phyloP scores from a whole-genome alignment of 2,888 invertebrate genomes.

The Idaea aversata region DNA sequence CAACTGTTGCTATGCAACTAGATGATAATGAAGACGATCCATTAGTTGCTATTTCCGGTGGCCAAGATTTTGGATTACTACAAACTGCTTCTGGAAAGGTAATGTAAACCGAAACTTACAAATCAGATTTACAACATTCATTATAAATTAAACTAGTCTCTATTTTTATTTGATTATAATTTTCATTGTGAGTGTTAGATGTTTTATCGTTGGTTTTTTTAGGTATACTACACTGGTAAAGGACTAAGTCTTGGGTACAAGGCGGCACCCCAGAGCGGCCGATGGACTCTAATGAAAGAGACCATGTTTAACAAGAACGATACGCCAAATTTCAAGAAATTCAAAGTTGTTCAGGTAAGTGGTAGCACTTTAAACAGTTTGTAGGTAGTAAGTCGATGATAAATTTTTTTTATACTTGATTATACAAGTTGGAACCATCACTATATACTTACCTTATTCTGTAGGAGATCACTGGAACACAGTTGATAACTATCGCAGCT shows the following conservation, averaged over 20 bases:
- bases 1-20: conserved; percentile 78
- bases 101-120: conserved; percentile 12
- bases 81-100: conserved; percentile 93
- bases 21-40: conserved; percentile 88
- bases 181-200: background rate
- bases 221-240: conserved; percentile 93
- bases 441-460: too few relatives aligned
- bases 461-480: too few relatives aligned
- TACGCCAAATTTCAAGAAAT: conserved; percentile 55
- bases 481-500: too few relatives aligned
- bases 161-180: background rate
- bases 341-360: conserved; percentile 62
- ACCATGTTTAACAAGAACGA: conserved; percentile 65
- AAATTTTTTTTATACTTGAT: background rate
- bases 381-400: background rate
- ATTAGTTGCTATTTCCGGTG: conserved; percentile 87
- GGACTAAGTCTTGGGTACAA: conserved; percentile 93
- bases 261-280: conserved; percentile 75
- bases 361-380: background rate
- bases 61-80: conserved; percentile 94
- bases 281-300: conserved; percentile 83
- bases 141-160: background rate
- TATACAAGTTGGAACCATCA: too few relatives aligned
- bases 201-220: conserved; percentile 9
- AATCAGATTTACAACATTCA: background rate